Base-by-base conservation (phyloP, 2,888 invertebrate genomes). In the Cyclophora punctaria region DNA sequence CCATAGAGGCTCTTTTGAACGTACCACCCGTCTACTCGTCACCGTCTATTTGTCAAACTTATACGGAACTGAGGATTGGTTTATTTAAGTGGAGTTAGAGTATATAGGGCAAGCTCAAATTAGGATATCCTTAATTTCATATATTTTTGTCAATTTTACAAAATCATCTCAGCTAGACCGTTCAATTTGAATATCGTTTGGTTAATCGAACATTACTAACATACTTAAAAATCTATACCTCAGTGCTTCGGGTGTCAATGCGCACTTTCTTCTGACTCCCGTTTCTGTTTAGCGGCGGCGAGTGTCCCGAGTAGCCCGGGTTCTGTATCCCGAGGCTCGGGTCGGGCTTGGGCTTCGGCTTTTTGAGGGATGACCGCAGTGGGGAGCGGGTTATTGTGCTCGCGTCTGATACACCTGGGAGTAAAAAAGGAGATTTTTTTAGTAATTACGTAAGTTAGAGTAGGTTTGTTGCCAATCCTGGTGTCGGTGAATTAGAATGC, bases 171-270 rank as follows among this genome's bases (percentile, higher is more conserved):
- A 48, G 35, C 34, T 41, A n/a, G n/a, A n/a, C n/a, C n/a, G 33
- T 46, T 50, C 45, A 46, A 49, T 41, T 42, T 6, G 44, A 7
- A 7, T 41, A 45, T 44, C 47, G 7, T 34, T 6, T 43, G 37
- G 43, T 41, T 47, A 41, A 40, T 20, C 20, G 20, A 20, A 37
- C 46, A 41, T 44, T 45, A 33, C 50, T 20, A 20, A 20, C 20
- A 20, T 20, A 20, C 20, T 20, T 20, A 20, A 20, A 20, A 20
- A 20, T 50, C 77, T 63, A 96, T 57, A 96, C 96, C 78, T 96
- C 96, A 44, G 96, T 97, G 73, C 96, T 96, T 75, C 96, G 96
- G 41, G 96, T 96, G 75, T 96, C 96, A 78, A 97, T 96, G 56
- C 96, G 91, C 53, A 96, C 96, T 86, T 96, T 96, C 78, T 96